Percentiles rank a stretch among this genome's conserved stretches.
phyloP scores from a whole-genome alignment of 2,797 vertebrate species.

The Pseudomugil gertrudae region DNA sequence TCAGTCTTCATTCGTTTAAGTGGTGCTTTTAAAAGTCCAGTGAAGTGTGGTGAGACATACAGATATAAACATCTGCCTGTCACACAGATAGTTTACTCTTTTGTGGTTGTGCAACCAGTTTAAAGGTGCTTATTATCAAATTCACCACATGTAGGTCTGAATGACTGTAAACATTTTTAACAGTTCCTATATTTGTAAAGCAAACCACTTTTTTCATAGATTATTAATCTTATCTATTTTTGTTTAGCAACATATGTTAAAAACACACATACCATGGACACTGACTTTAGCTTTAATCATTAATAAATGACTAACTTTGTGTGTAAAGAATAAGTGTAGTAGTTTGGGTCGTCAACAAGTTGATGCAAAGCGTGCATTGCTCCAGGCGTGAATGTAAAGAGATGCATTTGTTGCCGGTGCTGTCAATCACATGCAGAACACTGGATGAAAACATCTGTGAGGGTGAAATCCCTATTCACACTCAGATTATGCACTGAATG shows the following conservation, averaged over 20 bases:
- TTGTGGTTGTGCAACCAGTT: slow-evolving; percentile 61
- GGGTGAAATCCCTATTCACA: too few relatives aligned
- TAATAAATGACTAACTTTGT: too few relatives aligned
- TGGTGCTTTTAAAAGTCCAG: slow-evolving; percentile 73
- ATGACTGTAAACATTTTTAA: slow-evolving; percentile 32
- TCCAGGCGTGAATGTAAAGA: too few relatives aligned
- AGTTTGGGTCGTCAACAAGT: too few relatives aligned
- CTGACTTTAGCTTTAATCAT: too few relatives aligned
- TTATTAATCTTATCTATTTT: slow-evolving; percentile 4
- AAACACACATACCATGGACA: background rate
- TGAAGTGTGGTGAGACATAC: slow-evolving; percentile 67
- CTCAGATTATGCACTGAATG: too few relatives aligned
- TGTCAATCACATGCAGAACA: too few relatives aligned
- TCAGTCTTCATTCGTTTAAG: slow-evolving; percentile 75
- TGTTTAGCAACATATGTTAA: slow-evolving; percentile 3
- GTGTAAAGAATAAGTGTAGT: too few relatives aligned
- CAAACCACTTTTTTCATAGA: slow-evolving; percentile 3
- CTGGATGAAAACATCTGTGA: too few relatives aligned
- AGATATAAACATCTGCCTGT: slow-evolving; percentile 69
- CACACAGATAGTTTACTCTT: slow-evolving; percentile 66
- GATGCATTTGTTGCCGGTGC: too few relatives aligned
- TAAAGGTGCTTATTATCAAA: slow-evolving; percentile 56
- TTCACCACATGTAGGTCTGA: slow-evolving; percentile 50
- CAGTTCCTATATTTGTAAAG: slow-evolving; percentile 21
- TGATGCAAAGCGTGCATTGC: too few relatives aligned